These are phyloP conservation scores for Drosophila takahashii DNA, from an alignment of 1,140 invertebrate genomes.

Conservation along the genomic window DNA sequence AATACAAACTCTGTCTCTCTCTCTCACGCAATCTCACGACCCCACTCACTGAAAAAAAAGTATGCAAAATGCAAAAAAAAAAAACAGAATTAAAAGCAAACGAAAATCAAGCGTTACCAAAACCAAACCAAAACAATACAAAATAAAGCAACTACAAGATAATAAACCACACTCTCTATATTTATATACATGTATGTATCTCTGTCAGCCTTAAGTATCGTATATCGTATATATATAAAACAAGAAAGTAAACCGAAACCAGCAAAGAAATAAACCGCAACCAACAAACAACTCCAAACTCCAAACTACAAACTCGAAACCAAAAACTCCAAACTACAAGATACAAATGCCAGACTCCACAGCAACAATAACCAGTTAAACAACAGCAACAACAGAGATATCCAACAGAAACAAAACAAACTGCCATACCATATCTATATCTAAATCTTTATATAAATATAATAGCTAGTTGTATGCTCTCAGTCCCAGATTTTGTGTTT, in stretches of 20 bases:
- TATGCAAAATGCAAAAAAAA: conserved; percentile 31
- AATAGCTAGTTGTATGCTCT: conserved; percentile 47
- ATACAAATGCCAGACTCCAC: conserved; percentile 41
- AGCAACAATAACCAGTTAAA: conserved; percentile 40
- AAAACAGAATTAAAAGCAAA: conserved; percentile 13
- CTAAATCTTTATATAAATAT: conserved; percentile 27
- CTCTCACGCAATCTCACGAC: conserved; percentile 45
- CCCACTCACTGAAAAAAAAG: conserved; percentile 22
- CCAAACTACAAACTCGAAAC: conserved; percentile 33
- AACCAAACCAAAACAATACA: conserved; percentile 18
- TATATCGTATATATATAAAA: conserved; percentile 36
- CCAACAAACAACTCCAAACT: conserved; percentile 34
- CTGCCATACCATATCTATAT: conserved; percentile 27
- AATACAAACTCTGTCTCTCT: conserved; percentile 29
- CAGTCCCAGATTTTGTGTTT: conserved; percentile 38
- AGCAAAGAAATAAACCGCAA: conserved; percentile 45
- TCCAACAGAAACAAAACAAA: conserved; percentile 34
- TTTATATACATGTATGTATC: conserved; percentile 48
- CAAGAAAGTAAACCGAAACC: conserved; percentile 40
- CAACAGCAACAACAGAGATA: conserved; percentile 27
- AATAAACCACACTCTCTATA: conserved; percentile 44
- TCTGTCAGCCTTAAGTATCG: conserved; percentile 47
- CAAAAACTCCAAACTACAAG: conserved; percentile 33
- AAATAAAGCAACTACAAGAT: conserved; percentile 44
- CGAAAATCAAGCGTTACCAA: conserved; percentile 32